Conservation (phyloP, 2,888 invertebrate genomes). For the Euzetes globulus region DNA sequence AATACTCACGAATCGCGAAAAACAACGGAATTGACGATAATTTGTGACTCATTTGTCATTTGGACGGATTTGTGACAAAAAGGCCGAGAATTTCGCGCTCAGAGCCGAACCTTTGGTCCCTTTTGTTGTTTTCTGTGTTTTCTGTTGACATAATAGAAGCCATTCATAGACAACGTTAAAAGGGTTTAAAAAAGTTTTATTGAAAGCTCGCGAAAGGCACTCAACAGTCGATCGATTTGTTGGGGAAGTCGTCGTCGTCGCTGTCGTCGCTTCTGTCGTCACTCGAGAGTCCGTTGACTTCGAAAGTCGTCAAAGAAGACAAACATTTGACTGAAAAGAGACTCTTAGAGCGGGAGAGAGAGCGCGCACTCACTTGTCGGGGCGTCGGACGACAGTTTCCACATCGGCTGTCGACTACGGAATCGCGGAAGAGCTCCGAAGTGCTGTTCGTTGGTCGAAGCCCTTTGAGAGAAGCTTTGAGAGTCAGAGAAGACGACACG, state of each 20-base stretch:
- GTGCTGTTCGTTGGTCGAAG: not conserved
- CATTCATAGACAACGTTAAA: not conserved
- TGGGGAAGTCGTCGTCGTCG: not conserved
- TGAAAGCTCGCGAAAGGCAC: not conserved
- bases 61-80: too few species aligned
- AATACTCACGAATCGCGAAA: not conserved
- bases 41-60: too few species aligned
- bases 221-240: not conserved
- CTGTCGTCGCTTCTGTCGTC: not conserved
- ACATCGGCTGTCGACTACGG: constrained; percentile 31
- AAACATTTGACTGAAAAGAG: not conserved
- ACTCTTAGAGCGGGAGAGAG: not conserved
- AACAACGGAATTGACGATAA: not conserved
- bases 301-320: not conserved
- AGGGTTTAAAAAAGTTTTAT: too few species aligned
- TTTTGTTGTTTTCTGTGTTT: too few species aligned
- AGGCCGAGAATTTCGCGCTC: too few species aligned
- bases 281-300: not conserved
- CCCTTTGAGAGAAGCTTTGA: too few species aligned
- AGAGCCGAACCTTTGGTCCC: too few species aligned
- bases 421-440: constrained; percentile 28
- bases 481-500: not conserved
- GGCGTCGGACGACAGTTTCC: constrained; percentile 4
- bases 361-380: constrained; percentile 14
- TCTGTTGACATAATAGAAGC: not conserved